Evolutionary conservation across 2,113 vertebrate species (phyloP).

Genomic region (Hirundichthys speculiger): DNA sequence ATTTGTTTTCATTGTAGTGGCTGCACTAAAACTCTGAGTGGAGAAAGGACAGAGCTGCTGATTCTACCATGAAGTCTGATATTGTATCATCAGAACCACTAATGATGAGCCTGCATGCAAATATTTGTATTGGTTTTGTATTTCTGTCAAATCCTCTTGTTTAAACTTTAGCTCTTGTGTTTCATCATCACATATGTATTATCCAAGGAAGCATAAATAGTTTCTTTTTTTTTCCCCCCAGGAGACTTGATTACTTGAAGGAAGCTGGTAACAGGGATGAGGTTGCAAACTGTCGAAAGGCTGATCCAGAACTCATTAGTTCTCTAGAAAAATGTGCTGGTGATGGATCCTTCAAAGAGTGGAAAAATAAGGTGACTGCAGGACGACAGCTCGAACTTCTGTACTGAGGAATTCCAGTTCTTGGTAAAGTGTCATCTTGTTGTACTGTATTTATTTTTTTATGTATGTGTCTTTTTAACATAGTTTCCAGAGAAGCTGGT

Average conservation of each 20-base stretch:
- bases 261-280: constrained; percentile 38
- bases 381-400: background rate
- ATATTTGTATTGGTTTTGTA: no score
- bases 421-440: background rate
- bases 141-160: no score
- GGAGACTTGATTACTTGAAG: constrained; percentile 62
- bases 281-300: constrained; percentile 9
- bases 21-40: no score
- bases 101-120: no score
- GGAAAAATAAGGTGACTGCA: constrained; percentile 66
- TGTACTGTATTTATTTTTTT: no score
- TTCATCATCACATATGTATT: background rate
- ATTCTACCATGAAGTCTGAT: no score
- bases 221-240: no score
- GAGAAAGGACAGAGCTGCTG: no score
- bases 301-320: constrained; percentile 19
- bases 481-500: constrained; percentile 60
- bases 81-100: no score
- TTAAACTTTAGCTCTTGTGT: no score
- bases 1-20: background rate
- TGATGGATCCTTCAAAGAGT: constrained; percentile 49
- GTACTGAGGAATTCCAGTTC: accelerated
- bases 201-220: no score
- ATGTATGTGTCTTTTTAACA: background rate
- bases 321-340: constrained; percentile 11